These are phyloP conservation scores for Leptopilina boulardi DNA, from an alignment of 1,140 invertebrate species.

Conservation along the genomic window DNA sequence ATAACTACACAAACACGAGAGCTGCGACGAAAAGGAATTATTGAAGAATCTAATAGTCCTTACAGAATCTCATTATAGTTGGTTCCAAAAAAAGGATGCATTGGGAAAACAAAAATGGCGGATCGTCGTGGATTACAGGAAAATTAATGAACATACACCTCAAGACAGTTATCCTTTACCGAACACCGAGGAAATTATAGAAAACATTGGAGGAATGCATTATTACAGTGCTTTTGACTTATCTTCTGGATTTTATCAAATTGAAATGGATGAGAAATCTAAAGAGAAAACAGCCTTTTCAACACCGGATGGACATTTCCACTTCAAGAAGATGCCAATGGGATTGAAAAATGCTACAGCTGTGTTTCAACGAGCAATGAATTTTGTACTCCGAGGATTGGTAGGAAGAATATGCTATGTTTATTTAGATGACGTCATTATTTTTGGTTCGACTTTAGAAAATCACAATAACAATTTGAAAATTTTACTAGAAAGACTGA, in stretches of 20 bases:
- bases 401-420: no score
- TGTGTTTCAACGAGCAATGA: conserved; percentile 53
- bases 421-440: conserved; percentile 55
- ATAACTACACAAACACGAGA: not conserved
- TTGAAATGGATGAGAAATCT: conserved; percentile 42
- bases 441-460: conserved; percentile 38
- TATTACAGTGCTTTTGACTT: conserved; percentile 57
- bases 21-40: conserved; percentile 64
- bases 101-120: conserved; percentile 68
- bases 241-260: conserved; percentile 50
- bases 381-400: conserved; percentile 47
- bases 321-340: conserved; percentile 59
- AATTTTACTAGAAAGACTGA: conserved; percentile 36
- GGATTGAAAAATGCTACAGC: conserved; percentile 48
- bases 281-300: conserved; percentile 45
- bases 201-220: conserved; percentile 54
- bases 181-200: conserved; percentile 69
- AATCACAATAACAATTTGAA: conserved; percentile 39
- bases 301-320: conserved; percentile 43
- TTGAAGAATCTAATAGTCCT: conserved; percentile 60
- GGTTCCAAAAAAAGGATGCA: conserved; percentile 69
- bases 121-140: conserved; percentile 68
- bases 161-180: conserved; percentile 77
- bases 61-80: conserved; percentile 67
- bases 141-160: no score